Percentiles rank a stretch among this genome's conserved stretches.
phyloP scores from a whole-genome alignment of 2,113 vertebrate genomes.

The Grammomys surdaster region DNA sequence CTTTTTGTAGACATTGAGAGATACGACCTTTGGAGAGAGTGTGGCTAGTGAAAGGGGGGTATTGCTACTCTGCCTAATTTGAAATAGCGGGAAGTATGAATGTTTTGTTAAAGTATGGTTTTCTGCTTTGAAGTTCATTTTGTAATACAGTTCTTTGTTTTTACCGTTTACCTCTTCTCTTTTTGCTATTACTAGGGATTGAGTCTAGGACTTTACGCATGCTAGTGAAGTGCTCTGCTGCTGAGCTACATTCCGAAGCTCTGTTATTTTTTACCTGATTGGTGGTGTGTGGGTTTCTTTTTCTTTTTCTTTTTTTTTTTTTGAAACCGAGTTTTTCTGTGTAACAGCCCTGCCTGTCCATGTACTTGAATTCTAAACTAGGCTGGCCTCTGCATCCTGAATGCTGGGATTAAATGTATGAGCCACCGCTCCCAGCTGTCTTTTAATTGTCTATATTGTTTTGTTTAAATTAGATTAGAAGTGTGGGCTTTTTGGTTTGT shows the following conservation, averaged over 20 bases:
- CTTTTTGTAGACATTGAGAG: constrained; percentile 76
- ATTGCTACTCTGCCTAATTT: constrained; percentile 62
- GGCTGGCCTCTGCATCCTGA: background rate
- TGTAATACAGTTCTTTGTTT: constrained; percentile 68
- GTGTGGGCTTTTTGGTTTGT: background rate
- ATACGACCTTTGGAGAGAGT: constrained; percentile 80
- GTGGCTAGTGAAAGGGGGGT: constrained; percentile 79
- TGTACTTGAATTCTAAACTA: background rate
- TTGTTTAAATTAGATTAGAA: constrained; percentile 35
- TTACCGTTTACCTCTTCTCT: background rate
- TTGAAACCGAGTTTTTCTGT: background rate
- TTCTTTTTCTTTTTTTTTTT: background rate
- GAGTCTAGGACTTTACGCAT: too few relatives aligned
- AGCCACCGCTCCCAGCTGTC: background rate
- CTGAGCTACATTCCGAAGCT: background rate
- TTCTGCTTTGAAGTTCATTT: constrained; percentile 69
- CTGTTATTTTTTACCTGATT: background rate
- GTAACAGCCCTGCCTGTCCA: background rate
- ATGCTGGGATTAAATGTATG: background rate
- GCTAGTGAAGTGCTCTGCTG: background rate
- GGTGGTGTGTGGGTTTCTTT: too few relatives aligned
- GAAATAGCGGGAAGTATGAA: constrained; percentile 76
- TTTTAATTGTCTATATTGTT: constrained; percentile 39
- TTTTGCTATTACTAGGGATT: background rate
- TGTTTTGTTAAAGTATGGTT: constrained; percentile 73